Percentiles rank a stretch among this genome's conserved stretches.
Evolutionary conservation across 2,113 vertebrate genomes (phyloP).

Genomic region (Tragelaphus scriptus): DNA sequence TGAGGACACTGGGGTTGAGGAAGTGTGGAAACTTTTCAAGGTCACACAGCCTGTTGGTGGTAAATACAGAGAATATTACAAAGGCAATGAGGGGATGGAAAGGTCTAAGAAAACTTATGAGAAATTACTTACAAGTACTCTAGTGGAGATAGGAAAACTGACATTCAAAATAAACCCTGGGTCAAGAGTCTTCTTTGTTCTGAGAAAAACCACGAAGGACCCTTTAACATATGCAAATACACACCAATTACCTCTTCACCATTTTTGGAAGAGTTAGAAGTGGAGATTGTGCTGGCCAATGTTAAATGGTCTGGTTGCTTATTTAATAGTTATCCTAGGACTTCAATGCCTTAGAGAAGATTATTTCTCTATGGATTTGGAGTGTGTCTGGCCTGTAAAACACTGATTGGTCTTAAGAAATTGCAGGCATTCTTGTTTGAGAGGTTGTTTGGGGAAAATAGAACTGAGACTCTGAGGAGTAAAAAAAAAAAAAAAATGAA

Average conservation of each 20-base stretch:
- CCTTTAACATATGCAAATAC: neutral
- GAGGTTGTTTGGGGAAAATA: neutral
- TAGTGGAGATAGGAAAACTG: neutral
- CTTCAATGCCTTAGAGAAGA: neutral
- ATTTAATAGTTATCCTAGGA: neutral
- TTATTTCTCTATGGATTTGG: neutral
- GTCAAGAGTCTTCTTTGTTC: neutral
- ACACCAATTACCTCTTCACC: neutral
- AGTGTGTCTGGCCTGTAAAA: neutral
- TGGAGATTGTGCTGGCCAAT: neutral
- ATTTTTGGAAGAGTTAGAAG: neutral
- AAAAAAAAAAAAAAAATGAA: neutral
- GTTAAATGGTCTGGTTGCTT: neutral
- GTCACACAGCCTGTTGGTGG: neutral
- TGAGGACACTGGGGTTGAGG: neutral
- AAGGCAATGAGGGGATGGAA: neutral
- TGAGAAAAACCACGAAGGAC: neutral
- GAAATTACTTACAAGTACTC: neutral
- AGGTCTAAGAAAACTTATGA: neutral
- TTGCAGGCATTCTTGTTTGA: neutral
- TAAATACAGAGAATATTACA: neutral
- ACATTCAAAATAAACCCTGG: neutral
- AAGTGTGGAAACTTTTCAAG: neutral
- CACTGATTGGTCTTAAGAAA: neutral
- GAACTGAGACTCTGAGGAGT: neutral